Base-by-base conservation (phyloP, 2,888 invertebrate species). In the Parnassius mnemosyne region DNA sequence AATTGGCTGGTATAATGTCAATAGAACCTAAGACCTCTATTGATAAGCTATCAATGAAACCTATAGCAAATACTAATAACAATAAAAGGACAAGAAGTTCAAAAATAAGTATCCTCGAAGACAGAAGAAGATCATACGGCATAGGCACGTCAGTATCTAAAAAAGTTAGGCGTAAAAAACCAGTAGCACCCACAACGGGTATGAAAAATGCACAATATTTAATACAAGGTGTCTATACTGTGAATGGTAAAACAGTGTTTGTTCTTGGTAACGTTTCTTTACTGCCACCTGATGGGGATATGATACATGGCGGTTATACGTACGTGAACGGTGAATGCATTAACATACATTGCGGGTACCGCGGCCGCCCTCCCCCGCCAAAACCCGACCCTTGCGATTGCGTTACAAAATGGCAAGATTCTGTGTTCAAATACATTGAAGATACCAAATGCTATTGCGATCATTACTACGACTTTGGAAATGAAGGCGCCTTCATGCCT, bases 221-320 rank as follows among this genome's bases (percentile, higher is more conserved):
- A 41, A 89, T 90, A 56, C 76, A 74, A 16, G 90, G 90, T 2
- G 84, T 89, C 7, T 79, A 54, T 67, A 70, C 69, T 34, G 63
- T 87, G 59, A 70, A 75, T 10, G 84, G 83, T 12, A 86, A 78
- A 66, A 71, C 77, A 2, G 77, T 77, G 20, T 89, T 69, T 66
- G 67, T 85, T 53, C 71, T 89, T 51, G 85, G 80, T 3, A 81
- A 64, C 63, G 79, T 90, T 20, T 68, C 74, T 43, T 71, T 81
- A 61, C 67, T 85, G 57, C 85, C 87, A 0, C 65, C 85, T 10
- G 54, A 67, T 10, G 89, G 88, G 46, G 80, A 85, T 0, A 69
- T 87, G n/a, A 85, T 90, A 66, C 85, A 90, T 65, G 89, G 90
- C 12, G 90, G 90, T 2, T 76, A 78, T 66, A 69, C 65, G 42